phyloP scores from a whole-genome alignment of 2,888 invertebrate genomes.

The Ganaspis brasiliensis region DNA sequence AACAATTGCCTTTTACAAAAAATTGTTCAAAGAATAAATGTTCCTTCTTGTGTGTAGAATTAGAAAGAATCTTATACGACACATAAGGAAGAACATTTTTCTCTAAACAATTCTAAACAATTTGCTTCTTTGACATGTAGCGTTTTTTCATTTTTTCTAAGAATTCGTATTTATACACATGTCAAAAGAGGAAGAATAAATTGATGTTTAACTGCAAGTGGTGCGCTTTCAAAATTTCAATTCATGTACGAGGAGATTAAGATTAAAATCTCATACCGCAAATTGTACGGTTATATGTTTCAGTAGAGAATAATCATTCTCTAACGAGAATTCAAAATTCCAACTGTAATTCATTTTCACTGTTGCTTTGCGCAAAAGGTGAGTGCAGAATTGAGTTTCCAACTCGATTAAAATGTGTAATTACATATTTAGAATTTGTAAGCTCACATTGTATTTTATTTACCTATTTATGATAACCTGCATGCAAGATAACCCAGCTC shows the following conservation, averaged over 20 bases:
- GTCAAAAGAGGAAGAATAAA: not conserved
- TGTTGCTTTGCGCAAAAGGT: not conserved
- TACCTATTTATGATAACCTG: not conserved
- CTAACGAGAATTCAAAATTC: not conserved
- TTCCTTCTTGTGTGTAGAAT: no score
- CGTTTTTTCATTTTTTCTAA: not conserved
- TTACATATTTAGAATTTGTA: slow-evolving; percentile 11
- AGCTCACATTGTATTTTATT: not conserved
- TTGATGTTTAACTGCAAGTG: not conserved
- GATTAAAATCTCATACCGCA: slow-evolving; percentile 33
- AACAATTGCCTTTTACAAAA: no score
- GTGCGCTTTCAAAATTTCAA: not conserved
- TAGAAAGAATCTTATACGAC: no score
- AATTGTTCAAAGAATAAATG: no score
- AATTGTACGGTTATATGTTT: not conserved
- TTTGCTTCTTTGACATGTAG: no score
- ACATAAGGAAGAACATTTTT: no score
- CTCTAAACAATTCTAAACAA: no score
- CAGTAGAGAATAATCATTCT: not conserved
- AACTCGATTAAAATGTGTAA: not conserved
- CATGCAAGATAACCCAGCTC: not conserved
- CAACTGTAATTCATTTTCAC: slow-evolving; percentile 19
- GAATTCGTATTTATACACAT: not conserved
- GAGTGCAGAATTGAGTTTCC: not conserved
- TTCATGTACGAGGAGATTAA: not conserved